These are phyloP conservation scores for Drosophila siamana DNA, from an alignment of 2,888 invertebrate genomes.

Conservation along the genomic window DNA sequence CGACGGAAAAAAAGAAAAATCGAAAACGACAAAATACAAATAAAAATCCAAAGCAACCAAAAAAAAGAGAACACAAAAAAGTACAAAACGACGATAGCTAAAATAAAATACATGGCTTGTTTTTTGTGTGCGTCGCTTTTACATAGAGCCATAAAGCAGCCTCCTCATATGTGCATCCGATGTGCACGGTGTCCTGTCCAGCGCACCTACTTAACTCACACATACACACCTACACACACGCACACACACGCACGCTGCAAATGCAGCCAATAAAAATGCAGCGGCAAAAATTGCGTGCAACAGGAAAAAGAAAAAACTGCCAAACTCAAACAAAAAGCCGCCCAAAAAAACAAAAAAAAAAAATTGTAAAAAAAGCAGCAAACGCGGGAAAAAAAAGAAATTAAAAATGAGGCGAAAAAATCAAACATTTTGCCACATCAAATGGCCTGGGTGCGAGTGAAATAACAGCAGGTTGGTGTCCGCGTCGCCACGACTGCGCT, in stretches of 20 bases:
- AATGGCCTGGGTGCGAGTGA: conserved; percentile 82
- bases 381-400: conserved; percentile 39
- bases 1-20: conserved; percentile 38
- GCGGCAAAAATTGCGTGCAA: conserved; percentile 82
- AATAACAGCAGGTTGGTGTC: conserved; percentile 79
- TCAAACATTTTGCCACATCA: conserved; percentile 58
- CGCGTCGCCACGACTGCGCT: conserved; percentile 37
- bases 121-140: conserved; percentile 13
- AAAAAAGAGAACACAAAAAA: conserved; percentile 53
- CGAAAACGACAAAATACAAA: conserved; percentile 24
- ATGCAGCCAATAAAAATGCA: conserved; percentile 86
- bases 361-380: conserved; percentile 40
- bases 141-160: conserved; percentile 9
- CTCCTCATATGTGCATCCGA: neutral
- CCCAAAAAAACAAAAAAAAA: conserved; percentile 53
- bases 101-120: conserved; percentile 73
- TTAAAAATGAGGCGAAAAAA: conserved; percentile 57
- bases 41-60: conserved; percentile 37
- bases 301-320: conserved; percentile 65
- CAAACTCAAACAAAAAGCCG: conserved; percentile 62
- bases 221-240: conserved; percentile 49
- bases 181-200: conserved; percentile 49
- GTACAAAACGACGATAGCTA: conserved; percentile 70
- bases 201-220: conserved; percentile 75
- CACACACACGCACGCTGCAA: conserved; percentile 33